Conservation (phyloP, 2,113 vertebrate genomes). For the Fregata magnificens region DNA sequence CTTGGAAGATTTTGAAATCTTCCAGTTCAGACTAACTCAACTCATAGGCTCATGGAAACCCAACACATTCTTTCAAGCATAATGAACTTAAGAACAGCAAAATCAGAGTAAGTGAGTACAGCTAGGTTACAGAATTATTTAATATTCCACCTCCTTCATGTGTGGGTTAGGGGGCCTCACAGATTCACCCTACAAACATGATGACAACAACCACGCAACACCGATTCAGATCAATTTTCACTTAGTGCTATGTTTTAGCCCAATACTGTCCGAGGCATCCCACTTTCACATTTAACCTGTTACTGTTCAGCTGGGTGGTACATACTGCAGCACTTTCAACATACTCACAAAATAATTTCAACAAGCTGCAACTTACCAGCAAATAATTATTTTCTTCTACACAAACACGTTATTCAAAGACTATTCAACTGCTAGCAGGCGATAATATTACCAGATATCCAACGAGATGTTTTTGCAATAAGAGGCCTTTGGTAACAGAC, state of each 20-base stretch:
- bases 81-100: not conserved
- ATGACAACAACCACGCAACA: not conserved
- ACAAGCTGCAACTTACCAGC: not conserved
- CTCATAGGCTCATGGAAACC: not conserved
- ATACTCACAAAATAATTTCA: not conserved
- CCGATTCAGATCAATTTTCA: not conserved
- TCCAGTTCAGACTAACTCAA: not conserved
- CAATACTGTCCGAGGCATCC: not conserved
- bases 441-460: not conserved
- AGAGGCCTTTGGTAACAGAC: not conserved
- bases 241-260: not conserved
- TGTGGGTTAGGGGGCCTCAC: no score
- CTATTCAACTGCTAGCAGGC: constrained; percentile 1
- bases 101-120: not conserved
- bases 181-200: not conserved
- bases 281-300: not conserved
- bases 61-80: not conserved
- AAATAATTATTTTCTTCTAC: not conserved
- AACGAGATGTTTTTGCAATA: not conserved
- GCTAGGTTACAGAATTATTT: not conserved
- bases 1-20: not conserved
- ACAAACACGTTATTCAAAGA: not conserved
- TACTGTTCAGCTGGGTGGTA: not conserved
- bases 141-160: not conserved
- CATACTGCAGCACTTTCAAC: not conserved